Evolutionary conservation across 2,888 invertebrate genomes (phyloP).

Genomic region (Monochamus alternatus): DNA sequence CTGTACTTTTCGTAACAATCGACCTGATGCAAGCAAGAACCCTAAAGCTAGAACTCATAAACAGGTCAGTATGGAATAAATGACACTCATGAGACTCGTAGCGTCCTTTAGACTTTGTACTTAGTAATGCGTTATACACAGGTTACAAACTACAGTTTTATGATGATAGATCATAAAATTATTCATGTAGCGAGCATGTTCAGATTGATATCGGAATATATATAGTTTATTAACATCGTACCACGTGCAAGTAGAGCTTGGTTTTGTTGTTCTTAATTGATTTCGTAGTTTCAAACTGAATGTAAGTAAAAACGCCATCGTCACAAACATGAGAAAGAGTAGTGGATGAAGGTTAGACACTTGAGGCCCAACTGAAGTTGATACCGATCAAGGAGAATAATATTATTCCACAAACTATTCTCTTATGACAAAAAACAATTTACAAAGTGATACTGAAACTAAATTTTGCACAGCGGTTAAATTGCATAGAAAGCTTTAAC

Average conservation of each 20-base stretch:
- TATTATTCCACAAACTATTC: too few relatives aligned
- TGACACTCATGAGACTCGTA: conserved; percentile 24
- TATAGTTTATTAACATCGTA: not conserved
- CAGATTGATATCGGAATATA: not conserved
- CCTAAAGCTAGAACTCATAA: conserved; percentile 22
- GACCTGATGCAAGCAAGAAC: not conserved
- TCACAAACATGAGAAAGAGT: too few relatives aligned
- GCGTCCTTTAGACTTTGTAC: conserved; percentile 29
- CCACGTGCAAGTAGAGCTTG: not conserved
- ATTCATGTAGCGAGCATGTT: not conserved
- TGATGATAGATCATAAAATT: conserved; percentile 4
- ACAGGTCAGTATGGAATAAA: conserved; percentile 20
- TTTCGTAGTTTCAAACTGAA: not conserved
- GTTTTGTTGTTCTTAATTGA: not conserved
- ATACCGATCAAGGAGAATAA: too few relatives aligned
- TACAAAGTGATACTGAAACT: too few relatives aligned
- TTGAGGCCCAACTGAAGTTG: too few relatives aligned
- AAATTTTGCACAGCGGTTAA: too few relatives aligned
- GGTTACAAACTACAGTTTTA: conserved; percentile 34
- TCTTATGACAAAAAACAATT: too few relatives aligned
- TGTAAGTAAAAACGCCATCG: too few relatives aligned
- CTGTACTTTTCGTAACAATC: not conserved
- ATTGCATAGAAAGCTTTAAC: too few relatives aligned
- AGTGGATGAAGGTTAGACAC: too few relatives aligned
- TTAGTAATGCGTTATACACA: conserved; percentile 29